These are phyloP conservation scores for Chaetodon auriga DNA, from an alignment of 2,113 vertebrate genomes.

Conservation along the genomic window DNA sequence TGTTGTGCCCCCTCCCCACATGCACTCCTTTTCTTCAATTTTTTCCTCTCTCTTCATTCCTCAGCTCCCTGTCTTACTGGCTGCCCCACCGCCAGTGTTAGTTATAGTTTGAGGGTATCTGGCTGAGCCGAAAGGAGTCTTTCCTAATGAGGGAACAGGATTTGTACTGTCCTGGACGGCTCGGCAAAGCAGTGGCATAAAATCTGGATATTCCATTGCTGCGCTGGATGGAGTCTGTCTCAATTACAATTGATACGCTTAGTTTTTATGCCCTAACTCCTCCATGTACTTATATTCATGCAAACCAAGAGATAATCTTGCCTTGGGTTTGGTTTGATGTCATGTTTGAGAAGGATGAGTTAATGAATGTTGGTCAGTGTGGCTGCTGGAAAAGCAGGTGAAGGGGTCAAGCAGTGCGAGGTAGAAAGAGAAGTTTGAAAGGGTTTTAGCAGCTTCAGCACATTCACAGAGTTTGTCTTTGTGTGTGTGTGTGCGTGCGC, in stretches of 20 bases:
- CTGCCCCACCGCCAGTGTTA: slow-evolving; percentile 41
- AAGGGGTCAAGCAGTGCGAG: slow-evolving; percentile 9
- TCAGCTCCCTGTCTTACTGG: slow-evolving; percentile 63
- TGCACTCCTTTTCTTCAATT: neutral
- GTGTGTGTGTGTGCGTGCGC: slow-evolving; percentile 13
- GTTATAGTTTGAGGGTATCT: slow-evolving; percentile 49
- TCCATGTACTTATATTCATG: slow-evolving; percentile 9
- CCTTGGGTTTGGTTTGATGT: slow-evolving; percentile 24
- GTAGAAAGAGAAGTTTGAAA: slow-evolving; percentile 17
- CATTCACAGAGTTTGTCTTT: slow-evolving; percentile 24
- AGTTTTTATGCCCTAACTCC: slow-evolving; percentile 31
- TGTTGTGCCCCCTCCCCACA: slow-evolving; percentile 20
- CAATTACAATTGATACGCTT: slow-evolving; percentile 23
- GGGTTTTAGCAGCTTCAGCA: slow-evolving; percentile 21
- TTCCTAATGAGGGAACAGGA: slow-evolving; percentile 60
- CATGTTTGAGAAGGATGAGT: slow-evolving; percentile 16
- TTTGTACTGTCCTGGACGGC: slow-evolving; percentile 34
- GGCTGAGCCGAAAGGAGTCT: slow-evolving; percentile 45
- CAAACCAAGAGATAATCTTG: slow-evolving; percentile 28
- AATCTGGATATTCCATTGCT: slow-evolving; percentile 50
- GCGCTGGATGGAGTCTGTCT: slow-evolving; percentile 26
- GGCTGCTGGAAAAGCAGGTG: slow-evolving; percentile 20
- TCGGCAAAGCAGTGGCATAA: slow-evolving; percentile 42
- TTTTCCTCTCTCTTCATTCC: slow-evolving; percentile 25
- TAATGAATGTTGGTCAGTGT: slow-evolving; percentile 24